These are phyloP conservation scores for Caloenas nicobarica DNA, from an alignment of 2,113 vertebrate genomes.

Conservation along the genomic window DNA sequence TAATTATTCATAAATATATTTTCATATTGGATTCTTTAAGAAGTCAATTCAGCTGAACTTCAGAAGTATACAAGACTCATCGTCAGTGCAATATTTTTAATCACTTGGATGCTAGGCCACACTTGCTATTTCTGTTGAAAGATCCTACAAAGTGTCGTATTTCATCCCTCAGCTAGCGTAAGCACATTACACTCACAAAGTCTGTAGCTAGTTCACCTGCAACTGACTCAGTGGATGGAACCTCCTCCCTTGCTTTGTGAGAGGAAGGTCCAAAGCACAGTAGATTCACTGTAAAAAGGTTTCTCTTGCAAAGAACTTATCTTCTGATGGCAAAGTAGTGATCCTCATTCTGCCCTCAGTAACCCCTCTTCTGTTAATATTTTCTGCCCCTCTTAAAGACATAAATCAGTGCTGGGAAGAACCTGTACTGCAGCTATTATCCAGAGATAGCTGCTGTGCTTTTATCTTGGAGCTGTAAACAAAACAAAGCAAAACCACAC, in stretches of 20 bases:
- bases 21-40: not conserved
- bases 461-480: not conserved
- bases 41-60: not conserved
- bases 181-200: not conserved
- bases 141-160: not conserved
- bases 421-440: not conserved
- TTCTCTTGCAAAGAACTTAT: not conserved
- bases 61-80: not conserved
- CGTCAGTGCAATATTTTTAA: not conserved
- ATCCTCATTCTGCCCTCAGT: not conserved
- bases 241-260: not conserved
- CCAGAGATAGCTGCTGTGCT: not conserved
- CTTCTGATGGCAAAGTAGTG: not conserved
- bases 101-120: not conserved
- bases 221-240: not conserved
- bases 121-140: not conserved
- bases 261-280: not conserved
- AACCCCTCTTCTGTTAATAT: not conserved
- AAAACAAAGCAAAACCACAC: not conserved
- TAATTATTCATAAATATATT: not conserved
- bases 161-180: not conserved
- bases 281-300: not conserved
- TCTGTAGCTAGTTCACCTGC: not conserved
- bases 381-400: not conserved
- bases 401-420: not conserved